phyloP scores from a whole-genome alignment of 2,797 vertebrate species.

The Spondyliosoma cantharus region DNA sequence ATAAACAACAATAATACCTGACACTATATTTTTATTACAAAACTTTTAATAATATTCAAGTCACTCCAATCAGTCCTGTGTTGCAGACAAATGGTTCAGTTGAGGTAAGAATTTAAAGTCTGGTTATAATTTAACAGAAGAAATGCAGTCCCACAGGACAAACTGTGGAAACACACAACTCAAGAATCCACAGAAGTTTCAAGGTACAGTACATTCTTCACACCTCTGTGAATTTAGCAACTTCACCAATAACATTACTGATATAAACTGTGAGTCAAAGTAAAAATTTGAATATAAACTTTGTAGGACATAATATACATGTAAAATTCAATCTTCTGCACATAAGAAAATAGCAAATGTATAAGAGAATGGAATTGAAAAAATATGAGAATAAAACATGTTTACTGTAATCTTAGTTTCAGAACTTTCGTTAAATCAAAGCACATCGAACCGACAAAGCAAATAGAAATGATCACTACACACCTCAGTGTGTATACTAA shows the following conservation, averaged over 20 bases:
- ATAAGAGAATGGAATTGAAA: not conserved
- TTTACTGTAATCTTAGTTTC: conserved; percentile 13
- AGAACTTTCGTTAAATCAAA: conserved; percentile 1
- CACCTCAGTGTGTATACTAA: not conserved
- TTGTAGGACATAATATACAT: not conserved
- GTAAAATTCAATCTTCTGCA: not conserved
- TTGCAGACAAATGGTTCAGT: conserved; percentile 25
- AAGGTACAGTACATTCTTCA: conserved; percentile 19
- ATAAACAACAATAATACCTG: not conserved
- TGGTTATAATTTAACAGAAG: conserved; percentile 30
- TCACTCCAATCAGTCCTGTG: conserved; percentile 15
- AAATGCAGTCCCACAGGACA: conserved; percentile 15
- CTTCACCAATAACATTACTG: not conserved
- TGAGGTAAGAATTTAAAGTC: conserved; percentile 51
- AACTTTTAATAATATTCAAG: conserved; percentile 33
- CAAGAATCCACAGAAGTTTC: conserved; percentile 1
- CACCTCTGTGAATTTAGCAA: conserved; percentile 8
- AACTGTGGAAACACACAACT: conserved; percentile 19
- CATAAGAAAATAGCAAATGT: conserved; percentile 4
- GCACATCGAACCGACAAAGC: not conserved
- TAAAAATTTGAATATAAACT: not conserved
- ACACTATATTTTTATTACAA: conserved; percentile 54
- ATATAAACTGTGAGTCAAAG: conserved; percentile 14
- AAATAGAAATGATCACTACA: not conserved
- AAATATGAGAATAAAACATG: conserved; percentile 12